A percentile compares a stretch with the other conserved stretches of the same genome.
Conservation (phyloP, 1,140 invertebrate species). For the Hyposmocoma kahamanoa region DNA sequence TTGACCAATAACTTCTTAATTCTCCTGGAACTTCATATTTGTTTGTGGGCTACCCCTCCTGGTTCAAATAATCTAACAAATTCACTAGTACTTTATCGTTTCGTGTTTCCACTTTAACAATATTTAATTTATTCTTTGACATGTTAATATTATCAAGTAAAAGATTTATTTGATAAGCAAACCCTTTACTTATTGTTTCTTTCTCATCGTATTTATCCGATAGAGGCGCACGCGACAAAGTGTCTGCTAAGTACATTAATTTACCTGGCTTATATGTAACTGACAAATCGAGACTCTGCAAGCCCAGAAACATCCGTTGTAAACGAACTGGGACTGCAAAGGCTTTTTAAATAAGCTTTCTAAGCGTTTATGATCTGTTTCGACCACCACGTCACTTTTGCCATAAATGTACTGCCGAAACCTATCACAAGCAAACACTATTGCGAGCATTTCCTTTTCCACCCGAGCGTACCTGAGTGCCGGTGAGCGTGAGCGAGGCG, state of each 20-base stretch:
- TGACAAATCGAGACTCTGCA: slow-evolving; percentile 2
- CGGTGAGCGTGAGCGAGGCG: slow-evolving; percentile 35
- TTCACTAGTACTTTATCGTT: slow-evolving; percentile 4
- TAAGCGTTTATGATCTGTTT: slow-evolving; percentile 65
- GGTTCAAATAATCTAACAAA: slow-evolving; percentile 7
- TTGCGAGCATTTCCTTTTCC: slow-evolving; percentile 43
- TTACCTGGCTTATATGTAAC: slow-evolving; percentile 28
- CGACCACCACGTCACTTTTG: slow-evolving; percentile 21
- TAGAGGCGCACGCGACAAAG: slow-evolving; percentile 33
- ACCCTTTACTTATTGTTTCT: not conserved
- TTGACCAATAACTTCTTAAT: slow-evolving; percentile 8
- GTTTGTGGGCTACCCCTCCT: slow-evolving; percentile 12
- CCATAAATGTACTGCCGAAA: slow-evolving; percentile 20
- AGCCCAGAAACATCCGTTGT: slow-evolving; percentile 16
- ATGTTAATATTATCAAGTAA: slow-evolving; percentile 11
- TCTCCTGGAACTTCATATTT: slow-evolving; percentile 6
- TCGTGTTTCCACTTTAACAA: slow-evolving; percentile 7
- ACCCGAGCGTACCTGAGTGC: slow-evolving; percentile 37
- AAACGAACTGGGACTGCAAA: slow-evolving; percentile 40
- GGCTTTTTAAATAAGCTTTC: slow-evolving; percentile 51
- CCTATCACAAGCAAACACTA: slow-evolving; percentile 30
- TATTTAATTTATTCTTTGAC: slow-evolving; percentile 7
- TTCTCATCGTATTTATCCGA: slow-evolving; percentile 10
- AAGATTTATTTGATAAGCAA: slow-evolving; percentile 7
- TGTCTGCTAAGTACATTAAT: slow-evolving; percentile 50